Base-by-base conservation (phyloP, 2,797 vertebrate genomes). In the Enteromius argenteus region DNA sequence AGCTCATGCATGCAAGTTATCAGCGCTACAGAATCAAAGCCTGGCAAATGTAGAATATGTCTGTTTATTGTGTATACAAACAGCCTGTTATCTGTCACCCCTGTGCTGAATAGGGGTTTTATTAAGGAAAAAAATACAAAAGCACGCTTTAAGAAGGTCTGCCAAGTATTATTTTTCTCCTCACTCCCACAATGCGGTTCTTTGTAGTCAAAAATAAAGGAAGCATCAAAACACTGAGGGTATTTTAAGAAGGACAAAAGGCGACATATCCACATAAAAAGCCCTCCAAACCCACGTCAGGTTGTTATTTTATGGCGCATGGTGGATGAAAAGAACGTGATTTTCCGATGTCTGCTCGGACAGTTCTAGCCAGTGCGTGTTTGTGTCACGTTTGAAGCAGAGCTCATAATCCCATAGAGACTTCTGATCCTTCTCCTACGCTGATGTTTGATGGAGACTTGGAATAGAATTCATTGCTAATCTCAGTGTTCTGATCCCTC, bases 361-460 rank as follows among this genome's bases (percentile, higher is more conserved):
- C 60, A 62, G 66, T 62, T 67, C 39, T 79, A 21, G 42, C 51
- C 73, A 21, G 32, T 86, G 49, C 30, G 35, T 62, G 79, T 51
- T 79, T 79, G 74, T 84, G 79, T 85, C 86, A 85, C 64, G 67
- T 84, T 84, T 85, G 74, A 85, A 88, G 85, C 37, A 17, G 37
- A 32, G 21, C 81, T 42, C 64, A 67, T 77, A 73, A 71, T 81
- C 81, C 72, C 35, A 56, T 35, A 9, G 58, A 68, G 75, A 49
- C 53, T 74, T 39, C 75, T 76, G 84, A 79, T 51, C 79, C 42
- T 75, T 62, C 80, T 79, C 53, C 73, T 81, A 79, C 58, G 66
- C 90, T 67, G 30, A 66, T 2, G 44, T 87, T 88, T 90, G 82
- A 90, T 84, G 76, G 76, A 83, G 81, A 87, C 84, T 78, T 89